Evolutionary conservation across 2,113 vertebrate genomes (phyloP).

Genomic region (Engraulis encrasicolus): DNA sequence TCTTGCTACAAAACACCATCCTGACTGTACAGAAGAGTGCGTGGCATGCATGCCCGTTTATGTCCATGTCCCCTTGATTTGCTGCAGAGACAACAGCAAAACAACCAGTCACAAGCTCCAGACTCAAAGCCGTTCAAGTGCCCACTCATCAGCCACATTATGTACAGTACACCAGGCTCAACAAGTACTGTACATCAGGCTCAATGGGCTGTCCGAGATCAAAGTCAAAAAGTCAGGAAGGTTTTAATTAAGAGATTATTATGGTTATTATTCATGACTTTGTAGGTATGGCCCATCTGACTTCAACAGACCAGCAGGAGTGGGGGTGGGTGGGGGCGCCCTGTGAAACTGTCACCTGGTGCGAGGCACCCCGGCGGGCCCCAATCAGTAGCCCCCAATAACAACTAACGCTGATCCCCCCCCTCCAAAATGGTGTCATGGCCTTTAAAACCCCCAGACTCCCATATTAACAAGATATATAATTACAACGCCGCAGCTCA

Average conservation of each 20-base stretch:
- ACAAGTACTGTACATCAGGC: neutral
- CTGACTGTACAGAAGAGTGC: neutral
- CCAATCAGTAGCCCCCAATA: neutral
- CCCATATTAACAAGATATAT: constrained; percentile 28
- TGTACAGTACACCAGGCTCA: neutral
- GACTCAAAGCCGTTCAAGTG: neutral
- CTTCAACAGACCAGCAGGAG: neutral
- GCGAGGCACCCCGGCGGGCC: neutral
- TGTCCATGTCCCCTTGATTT: neutral
- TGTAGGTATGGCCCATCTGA: neutral
- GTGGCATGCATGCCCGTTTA: neutral
- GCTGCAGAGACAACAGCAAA: neutral
- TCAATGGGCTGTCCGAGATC: neutral
- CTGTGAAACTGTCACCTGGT: neutral
- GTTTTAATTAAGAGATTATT: neutral
- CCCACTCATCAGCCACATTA: neutral
- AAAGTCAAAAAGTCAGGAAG: neutral
- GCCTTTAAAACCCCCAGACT: neutral
- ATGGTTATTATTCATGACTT: neutral
- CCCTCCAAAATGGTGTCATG: neutral
- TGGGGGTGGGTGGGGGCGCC: no score
- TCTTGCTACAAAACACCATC: neutral
- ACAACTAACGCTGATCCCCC: neutral
- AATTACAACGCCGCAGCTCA: constrained; percentile 37
- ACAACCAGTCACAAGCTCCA: neutral